Evolutionary conservation across 1,140 invertebrate species (phyloP).

Genomic region (Pogonomyrmex californicus): DNA sequence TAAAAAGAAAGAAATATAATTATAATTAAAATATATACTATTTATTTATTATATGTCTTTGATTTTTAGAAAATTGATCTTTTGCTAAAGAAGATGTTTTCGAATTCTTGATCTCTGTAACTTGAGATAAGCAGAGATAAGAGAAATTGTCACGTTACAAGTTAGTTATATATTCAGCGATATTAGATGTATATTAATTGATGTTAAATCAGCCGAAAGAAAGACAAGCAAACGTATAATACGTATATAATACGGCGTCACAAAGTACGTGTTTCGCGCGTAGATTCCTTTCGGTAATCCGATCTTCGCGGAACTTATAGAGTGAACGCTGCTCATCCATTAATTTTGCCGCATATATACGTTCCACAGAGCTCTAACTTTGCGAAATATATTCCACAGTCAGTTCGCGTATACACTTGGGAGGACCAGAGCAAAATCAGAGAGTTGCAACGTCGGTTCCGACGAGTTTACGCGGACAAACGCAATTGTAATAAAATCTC

Average conservation of each 20-base stretch:
- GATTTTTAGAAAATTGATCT: neutral
- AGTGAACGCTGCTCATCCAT: conserved; percentile 44
- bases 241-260: neutral
- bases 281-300: conserved; percentile 33
- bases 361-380: neutral
- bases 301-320: conserved; percentile 38
- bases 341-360: conserved; percentile 22
- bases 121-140: neutral
- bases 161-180: neutral
- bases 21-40: neutral
- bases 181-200: conserved; percentile 16
- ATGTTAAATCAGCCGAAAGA: neutral
- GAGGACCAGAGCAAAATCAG: conserved; percentile 26
- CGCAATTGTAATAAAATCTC: conserved; percentile 54
- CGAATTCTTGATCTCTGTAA: neutral
- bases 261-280: conserved; percentile 15
- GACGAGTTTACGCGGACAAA: conserved; percentile 36
- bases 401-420: conserved; percentile 48
- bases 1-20: neutral
- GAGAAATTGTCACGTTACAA: neutral
- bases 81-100: neutral
- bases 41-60: neutral
- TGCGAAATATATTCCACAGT: conserved; percentile 46
- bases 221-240: neutral
- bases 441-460: conserved; percentile 22